Base-by-base conservation (phyloP, 1,140 invertebrate species). In the Drosophila lini region DNA sequence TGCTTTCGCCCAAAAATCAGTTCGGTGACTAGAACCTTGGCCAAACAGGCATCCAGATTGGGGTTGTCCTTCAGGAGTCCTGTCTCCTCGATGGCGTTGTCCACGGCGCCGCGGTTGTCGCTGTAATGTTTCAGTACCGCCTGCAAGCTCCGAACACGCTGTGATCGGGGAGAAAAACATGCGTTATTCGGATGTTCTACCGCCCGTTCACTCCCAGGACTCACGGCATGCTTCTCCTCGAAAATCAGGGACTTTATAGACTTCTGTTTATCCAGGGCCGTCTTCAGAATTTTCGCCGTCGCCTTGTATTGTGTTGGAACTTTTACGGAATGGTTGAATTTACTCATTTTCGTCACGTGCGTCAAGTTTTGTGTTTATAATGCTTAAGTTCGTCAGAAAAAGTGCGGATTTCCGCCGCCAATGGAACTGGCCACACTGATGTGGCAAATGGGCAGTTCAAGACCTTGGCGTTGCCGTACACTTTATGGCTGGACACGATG, bases 21-120 rank as follows among this genome's bases (percentile, higher is more conserved):
- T 92, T 98, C 97, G 42, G 96, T 95, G 67, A 97, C 95, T 7
- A 98, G 93, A 79, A 97, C 93, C 92, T 94, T 95, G 1, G 96
- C 95, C 52, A 98, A 91, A 93, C 94, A 95, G 3, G 94, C 93
- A 86, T 97, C 94, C 70, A 97, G 93, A 52, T 94, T 93, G 22
- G 94, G 92, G 89, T 96, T 95, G 63, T 96, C 95, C 64, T 94
- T 92, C 38, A 97, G 92, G 62, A 96, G 92, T 85, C 94, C 89
- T 57, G 94, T 94, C 68, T 94, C 47, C 73, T 94, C 92, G 41
- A 97, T 93, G 42, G 97, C 92, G 57, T 94, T 92, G 57, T 95
- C 93, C 63, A 98, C 93, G 50, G 95, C 92, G 34, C 92, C 91
- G 13, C 93, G 93, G 93, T 96, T 94, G 92, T 96, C 94, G 48